phyloP scores from a whole-genome alignment of 2,113 vertebrate genomes.

The Coregonus clupeaformis region DNA sequence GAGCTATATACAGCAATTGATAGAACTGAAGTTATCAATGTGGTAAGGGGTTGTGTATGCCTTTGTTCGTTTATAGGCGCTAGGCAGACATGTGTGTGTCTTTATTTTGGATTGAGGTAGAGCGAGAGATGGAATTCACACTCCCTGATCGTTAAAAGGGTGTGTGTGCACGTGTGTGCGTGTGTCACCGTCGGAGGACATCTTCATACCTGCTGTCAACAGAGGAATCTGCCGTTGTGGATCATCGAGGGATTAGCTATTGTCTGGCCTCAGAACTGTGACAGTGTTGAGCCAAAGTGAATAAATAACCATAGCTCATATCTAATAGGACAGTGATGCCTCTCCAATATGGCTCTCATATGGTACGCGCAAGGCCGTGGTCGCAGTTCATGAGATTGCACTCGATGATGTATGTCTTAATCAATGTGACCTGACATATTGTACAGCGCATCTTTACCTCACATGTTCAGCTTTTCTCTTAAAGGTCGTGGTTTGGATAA shows the following conservation, averaged over 20 bases:
- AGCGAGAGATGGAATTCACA: no score
- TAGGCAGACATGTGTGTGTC: no score
- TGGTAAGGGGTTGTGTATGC: no score
- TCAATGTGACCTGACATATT: conserved; percentile 33
- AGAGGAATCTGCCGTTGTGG: not conserved
- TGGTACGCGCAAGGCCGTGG: not conserved
- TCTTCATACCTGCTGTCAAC: conserved; percentile 9
- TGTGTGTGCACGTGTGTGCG: not conserved
- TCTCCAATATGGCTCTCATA: conserved; percentile 19
- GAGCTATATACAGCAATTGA: no score
- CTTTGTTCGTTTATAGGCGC: no score
- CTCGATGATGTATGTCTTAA: conserved; percentile 33
- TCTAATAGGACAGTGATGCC: conserved; percentile 19
- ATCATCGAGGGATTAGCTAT: no score
- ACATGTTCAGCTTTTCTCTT: conserved; percentile 34
- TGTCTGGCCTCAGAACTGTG: not conserved
- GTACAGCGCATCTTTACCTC: conserved; percentile 13
- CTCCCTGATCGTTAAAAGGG: not conserved
- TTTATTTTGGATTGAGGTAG: no score
- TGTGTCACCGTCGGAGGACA: not conserved
- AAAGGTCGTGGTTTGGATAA: conserved; percentile 39
- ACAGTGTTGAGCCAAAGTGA: not conserved
- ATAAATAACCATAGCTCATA: conserved; percentile 15
- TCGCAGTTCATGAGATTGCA: conserved; percentile 27
- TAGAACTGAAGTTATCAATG: no score